phyloP scores from a whole-genome alignment of 2,797 vertebrate species.

The Diceros bicornis region DNA sequence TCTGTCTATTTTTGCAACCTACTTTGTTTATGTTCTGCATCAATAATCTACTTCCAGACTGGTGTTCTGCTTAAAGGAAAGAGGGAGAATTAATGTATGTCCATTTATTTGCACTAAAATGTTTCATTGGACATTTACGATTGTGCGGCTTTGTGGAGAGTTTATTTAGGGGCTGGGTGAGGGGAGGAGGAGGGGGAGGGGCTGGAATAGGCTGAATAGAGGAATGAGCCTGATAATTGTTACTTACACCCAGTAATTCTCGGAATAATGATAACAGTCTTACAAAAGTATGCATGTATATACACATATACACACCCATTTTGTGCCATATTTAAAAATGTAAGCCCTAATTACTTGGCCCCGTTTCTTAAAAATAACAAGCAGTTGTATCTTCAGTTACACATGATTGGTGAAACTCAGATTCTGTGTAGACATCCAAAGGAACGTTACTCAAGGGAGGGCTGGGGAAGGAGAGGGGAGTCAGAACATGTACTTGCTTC shows the following conservation, averaged over 20 bases:
- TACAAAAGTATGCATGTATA: neutral
- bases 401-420: neutral
- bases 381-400: neutral
- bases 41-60: neutral
- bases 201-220: neutral
- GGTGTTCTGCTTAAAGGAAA: neutral
- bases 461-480: neutral
- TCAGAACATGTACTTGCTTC: neutral
- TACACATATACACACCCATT: neutral
- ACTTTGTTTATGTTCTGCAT: neutral
- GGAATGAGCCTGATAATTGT: neutral
- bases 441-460: neutral
- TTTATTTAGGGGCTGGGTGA: neutral
- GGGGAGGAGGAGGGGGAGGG: neutral
- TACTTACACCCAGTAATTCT: neutral
- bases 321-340: neutral
- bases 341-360: constrained; percentile 23
- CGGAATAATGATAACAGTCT: neutral
- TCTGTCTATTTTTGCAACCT: neutral
- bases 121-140: neutral
- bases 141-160: neutral
- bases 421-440: neutral
- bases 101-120: neutral
- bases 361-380: neutral
- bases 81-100: neutral